Evolutionary conservation across 2,888 invertebrate genomes (phyloP).

Genomic region (Ommatoiulus sabulosus): DNA sequence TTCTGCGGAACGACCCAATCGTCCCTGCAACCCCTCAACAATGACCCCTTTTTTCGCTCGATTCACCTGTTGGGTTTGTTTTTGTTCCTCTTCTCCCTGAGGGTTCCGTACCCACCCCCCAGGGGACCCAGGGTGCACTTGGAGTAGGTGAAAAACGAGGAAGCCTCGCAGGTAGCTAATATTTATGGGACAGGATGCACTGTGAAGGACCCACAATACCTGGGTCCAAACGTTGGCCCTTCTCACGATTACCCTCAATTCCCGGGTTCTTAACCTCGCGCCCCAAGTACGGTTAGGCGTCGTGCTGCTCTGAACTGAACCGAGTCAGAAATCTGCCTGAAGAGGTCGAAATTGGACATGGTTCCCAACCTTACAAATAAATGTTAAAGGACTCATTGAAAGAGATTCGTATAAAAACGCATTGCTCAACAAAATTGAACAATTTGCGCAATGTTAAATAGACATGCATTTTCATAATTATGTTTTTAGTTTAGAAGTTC

Average conservation of each 20-base stretch:
- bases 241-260: neutral
- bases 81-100: neutral
- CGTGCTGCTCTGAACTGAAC: too few species aligned
- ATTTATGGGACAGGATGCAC: neutral
- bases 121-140: neutral
- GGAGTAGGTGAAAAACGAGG: neutral
- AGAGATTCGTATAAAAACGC: too few species aligned
- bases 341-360: too few species aligned
- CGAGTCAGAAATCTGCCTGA: too few species aligned
- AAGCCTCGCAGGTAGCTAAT: neutral
- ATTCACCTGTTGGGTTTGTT: slow-evolving; percentile 22
- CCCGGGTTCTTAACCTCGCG: neutral
- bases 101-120: neutral
- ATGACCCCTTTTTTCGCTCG: neutral
- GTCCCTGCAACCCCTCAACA: neutral
- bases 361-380: too few species aligned
- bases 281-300: neutral
- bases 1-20: neutral
- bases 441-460: too few species aligned
- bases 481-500: too few species aligned
- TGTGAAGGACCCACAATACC: neutral
- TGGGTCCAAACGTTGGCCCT: neutral
- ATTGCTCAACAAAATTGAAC: too few species aligned
- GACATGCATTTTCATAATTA: too few species aligned
- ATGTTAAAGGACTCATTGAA: too few species aligned